Base-by-base conservation (phyloP, 1,140 invertebrate species). In the Hyposmocoma kahamanoa region DNA sequence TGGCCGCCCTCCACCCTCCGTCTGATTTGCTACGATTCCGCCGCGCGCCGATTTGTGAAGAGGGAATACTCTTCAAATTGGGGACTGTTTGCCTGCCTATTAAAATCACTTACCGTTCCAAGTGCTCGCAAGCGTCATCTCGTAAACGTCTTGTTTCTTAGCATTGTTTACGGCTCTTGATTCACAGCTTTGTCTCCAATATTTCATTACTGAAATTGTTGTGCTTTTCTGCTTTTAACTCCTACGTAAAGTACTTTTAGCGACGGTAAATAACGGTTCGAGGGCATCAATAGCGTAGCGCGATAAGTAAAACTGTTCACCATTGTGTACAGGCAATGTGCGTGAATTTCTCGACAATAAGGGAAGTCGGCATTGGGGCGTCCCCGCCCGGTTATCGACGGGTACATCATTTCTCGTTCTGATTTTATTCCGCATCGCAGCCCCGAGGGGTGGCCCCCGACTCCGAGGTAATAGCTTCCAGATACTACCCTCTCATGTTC, bases 21-120 rank as follows among this genome's bases (percentile, higher is more conserved):
- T 72, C 72, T 82, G 81, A 81, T 84, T 81, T 81, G 78, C 72
- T 72, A 80, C 72, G 65, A 74, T 73, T 78, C 68, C 62, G 59
- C 62, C 68, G 67, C 67, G 65, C 75, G 75, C 67, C 76, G 79
- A 83, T 84, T 84, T 83, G 79, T 78, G 77, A 83, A 79, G 64
- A 70, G 77, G 73, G 74, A 80, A 79, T 80, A 77, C 66, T 77
- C 69, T 65, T 74, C 71, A 73, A 82, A 79, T 81, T 74, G 68
- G 69, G 73, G 69, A 67, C 68, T 77, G 70, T 79, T 81, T 79
- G 67, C 66, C 56, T 62, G 67, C 63, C 78, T 78, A 84, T 84
- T 81, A 80, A 83, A 84, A 83, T 81, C 78, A 81, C 73, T 84
- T 73, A 73, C 63, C 54, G 57, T 56, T 61, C 50, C 45, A 41